phyloP scores from a whole-genome alignment of 2,797 vertebrate genomes.

The Myiotriccus ornatus region DNA sequence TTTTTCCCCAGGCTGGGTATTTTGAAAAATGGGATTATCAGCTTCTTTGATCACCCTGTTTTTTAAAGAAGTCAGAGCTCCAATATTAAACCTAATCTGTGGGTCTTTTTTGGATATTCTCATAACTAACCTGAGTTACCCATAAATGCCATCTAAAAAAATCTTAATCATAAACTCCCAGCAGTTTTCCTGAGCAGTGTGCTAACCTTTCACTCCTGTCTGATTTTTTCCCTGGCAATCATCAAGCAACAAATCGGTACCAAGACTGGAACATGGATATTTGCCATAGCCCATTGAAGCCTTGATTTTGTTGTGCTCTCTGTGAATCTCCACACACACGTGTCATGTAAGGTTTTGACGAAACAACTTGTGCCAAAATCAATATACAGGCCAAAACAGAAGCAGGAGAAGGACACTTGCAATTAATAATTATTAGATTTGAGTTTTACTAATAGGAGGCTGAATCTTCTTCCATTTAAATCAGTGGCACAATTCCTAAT shows the following conservation, averaged over 20 bases:
- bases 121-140: not conserved
- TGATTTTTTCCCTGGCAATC: too few relatives aligned
- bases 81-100: not conserved
- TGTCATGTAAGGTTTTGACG: not conserved
- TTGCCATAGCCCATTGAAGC: not conserved
- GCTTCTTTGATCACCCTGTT: not conserved
- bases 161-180: not conserved
- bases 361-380: not conserved
- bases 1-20: not conserved
- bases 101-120: not conserved
- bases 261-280: not conserved
- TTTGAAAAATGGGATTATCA: not conserved
- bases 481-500: not conserved
- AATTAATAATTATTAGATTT: constrained; percentile 1
- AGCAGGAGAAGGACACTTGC: not conserved
- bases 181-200: too few relatives aligned
- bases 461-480: not conserved
- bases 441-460: not conserved
- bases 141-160: not conserved
- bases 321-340: not conserved
- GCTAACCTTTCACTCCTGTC: too few relatives aligned
- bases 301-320: not conserved
- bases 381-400: not conserved
- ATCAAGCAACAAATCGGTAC: too few relatives aligned
- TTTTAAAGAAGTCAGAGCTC: not conserved